Base-by-base conservation (phyloP, 2,797 vertebrate species). In the Gambelia wislizenii region DNA sequence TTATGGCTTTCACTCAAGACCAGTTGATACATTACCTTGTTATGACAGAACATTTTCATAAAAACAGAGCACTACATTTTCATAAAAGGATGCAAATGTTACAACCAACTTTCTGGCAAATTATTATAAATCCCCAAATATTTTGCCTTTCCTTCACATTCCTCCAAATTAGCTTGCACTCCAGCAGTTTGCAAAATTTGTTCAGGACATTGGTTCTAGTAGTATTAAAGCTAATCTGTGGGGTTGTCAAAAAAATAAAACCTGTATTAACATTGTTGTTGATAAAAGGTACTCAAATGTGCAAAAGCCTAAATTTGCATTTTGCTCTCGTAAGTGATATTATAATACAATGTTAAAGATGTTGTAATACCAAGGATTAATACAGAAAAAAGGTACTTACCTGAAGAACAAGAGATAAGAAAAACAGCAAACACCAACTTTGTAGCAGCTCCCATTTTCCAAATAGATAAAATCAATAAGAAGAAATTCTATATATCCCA, bases 331-430 rank as follows among this genome's bases (percentile, higher is more conserved):
- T 47, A 75, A 84, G 30, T n/a, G 36, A 25, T 39, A 13, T 83
- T 75, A 77, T 52, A 79, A 78, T n/a, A 61, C 0, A 0, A 56
- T 54, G 22, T 80, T 54, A 77, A 82, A 89, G 47, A 0, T 59
- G 13, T 44, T 44, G 39, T 2, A 87, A 77, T 0, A 39, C 39
- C 78, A 81, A 85, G 90, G n/a, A 78, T 3, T 84, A 84, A 89
- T 14, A 1, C 10, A 39, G 5, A 2, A 54, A 42, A 20, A 13
- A 80, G 7, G 76, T 88, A 98, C 98, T 97, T 97, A 99, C 98
- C 99, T 98, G 99, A 99, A 96, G 98, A 99, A 93, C 98, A 99
- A 90, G 99, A 99, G 97, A 99, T 98, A 96, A 99, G 98, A 98
- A 99, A 98, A 95, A 99, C 98, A 92, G 98, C 98, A 82, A 99